phyloP scores from a whole-genome alignment of 2,888 invertebrate species.

The Arge pagana region DNA sequence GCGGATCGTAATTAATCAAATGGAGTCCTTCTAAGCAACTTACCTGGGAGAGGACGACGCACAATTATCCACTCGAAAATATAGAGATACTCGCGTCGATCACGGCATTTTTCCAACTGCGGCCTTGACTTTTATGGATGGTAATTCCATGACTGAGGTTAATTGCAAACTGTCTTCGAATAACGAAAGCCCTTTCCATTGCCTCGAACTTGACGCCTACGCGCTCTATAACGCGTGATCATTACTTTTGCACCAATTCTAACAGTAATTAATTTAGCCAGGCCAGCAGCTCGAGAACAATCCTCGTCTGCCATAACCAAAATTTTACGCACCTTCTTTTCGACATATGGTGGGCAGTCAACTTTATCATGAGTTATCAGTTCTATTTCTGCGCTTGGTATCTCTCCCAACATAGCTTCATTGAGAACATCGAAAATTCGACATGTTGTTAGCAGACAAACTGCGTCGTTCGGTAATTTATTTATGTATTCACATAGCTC shows the following conservation, averaged over 20 bases:
- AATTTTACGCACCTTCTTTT: slow-evolving; percentile 23
- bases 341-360: slow-evolving; percentile 28
- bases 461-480: slow-evolving; percentile 34
- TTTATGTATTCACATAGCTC: slow-evolving; percentile 34
- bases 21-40: slow-evolving; percentile 32
- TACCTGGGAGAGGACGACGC: slow-evolving; percentile 34
- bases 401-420: slow-evolving; percentile 28
- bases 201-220: slow-evolving; percentile 31
- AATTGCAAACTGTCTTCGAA: slow-evolving; percentile 34
- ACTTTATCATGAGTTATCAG: slow-evolving; percentile 31
- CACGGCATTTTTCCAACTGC: slow-evolving; percentile 32
- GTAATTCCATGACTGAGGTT: slow-evolving; percentile 34
- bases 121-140: slow-evolving; percentile 34
- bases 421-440: slow-evolving; percentile 32
- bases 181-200: slow-evolving; percentile 27
- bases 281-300: slow-evolving; percentile 32
- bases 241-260: slow-evolving; percentile 36
- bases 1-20: slow-evolving; percentile 35
- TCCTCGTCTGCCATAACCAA: slow-evolving; percentile 1
- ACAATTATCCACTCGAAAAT: slow-evolving; percentile 33
- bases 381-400: slow-evolving; percentile 28
- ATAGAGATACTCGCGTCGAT: slow-evolving; percentile 33
- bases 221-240: slow-evolving; percentile 31
- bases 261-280: slow-evolving; percentile 32
- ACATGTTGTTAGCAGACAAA: slow-evolving; percentile 33